A percentile compares a stretch with the other conserved stretches of the same genome.
phyloP scores from a whole-genome alignment of 2,113 vertebrate genomes.

The Scomber colias region DNA sequence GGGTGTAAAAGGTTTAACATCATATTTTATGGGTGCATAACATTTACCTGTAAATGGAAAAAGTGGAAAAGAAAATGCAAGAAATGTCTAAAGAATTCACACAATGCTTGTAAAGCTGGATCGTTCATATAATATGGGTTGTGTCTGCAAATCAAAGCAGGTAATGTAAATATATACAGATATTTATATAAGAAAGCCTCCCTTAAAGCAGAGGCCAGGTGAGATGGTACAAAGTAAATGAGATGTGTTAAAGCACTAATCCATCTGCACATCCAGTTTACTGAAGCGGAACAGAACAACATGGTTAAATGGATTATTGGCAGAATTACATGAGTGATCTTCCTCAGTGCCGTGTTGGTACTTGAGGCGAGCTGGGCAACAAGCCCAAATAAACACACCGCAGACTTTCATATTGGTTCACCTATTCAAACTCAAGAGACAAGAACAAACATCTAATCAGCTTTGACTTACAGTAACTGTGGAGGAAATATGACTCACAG shows the following conservation, averaged over 20 bases:
- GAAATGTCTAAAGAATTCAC: background rate
- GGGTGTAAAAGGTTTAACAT: constrained; percentile 46
- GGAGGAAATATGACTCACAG: background rate
- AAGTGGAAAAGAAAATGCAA: constrained; percentile 2
- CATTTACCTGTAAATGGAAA: constrained; percentile 40
- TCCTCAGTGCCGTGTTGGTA: constrained; percentile 21
- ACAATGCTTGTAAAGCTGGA: constrained; percentile 7
- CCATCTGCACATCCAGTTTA: constrained; percentile 27
- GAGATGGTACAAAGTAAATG: constrained; percentile 15
- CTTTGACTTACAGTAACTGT: constrained; percentile 18
- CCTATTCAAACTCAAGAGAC: constrained; percentile 20
- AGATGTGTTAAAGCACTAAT: constrained; percentile 35
- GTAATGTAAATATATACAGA: constrained; percentile 15
- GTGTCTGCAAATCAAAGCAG: constrained; percentile 19
- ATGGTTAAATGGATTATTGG: constrained; percentile 26
- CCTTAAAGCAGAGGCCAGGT: constrained; percentile 5
- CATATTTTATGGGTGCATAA: constrained; percentile 38
- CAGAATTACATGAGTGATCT: constrained; percentile 35
- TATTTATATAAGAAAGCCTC: constrained; percentile 1
- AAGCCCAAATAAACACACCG: constrained; percentile 44
- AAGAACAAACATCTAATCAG: constrained; percentile 19
- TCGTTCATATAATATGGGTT: constrained; percentile 21
- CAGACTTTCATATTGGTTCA: constrained; percentile 20
- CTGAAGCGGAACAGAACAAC: constrained; percentile 39
- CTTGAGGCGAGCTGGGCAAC: constrained; percentile 16